phyloP scores from a whole-genome alignment of 2,797 vertebrate species.

The Sebastiscus tertius region DNA sequence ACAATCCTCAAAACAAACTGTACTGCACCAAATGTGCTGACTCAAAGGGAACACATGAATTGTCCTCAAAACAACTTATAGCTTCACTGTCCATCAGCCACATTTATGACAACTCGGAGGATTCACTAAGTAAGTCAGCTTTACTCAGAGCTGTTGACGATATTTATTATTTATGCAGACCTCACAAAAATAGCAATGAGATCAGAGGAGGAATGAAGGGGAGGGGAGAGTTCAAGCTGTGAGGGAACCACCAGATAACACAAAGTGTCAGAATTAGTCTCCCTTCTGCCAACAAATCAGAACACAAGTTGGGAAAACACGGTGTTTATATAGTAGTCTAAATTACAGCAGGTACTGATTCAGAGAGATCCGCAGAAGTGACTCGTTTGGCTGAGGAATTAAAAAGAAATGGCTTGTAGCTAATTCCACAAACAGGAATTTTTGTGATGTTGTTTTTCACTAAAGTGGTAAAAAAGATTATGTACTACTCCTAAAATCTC shows the following conservation, averaged over 20 bases:
- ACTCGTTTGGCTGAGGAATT: not conserved
- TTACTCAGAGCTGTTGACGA: constrained; percentile 22
- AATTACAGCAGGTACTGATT: constrained; percentile 18
- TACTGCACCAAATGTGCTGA: constrained; percentile 14
- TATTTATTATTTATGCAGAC: constrained; percentile 54
- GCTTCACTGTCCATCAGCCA: not conserved
- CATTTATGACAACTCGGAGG: constrained; percentile 10
- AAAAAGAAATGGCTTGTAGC: constrained; percentile 1
- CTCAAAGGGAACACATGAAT: not conserved
- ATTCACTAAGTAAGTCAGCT: constrained; percentile 26
- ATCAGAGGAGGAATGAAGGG: constrained; percentile 27
- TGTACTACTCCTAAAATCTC: not conserved
- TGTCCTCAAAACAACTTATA: not conserved
- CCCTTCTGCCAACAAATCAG: constrained; percentile 40
- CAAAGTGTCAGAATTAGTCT: constrained; percentile 36
- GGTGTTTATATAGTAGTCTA: not conserved
- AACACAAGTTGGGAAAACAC: constrained; percentile 23
- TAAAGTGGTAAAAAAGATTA: not conserved
- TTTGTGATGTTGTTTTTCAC: constrained; percentile 6
- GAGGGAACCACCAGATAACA: constrained; percentile 44
- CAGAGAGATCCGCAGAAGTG: not conserved
- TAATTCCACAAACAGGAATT: not conserved
- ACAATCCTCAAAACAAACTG: not conserved
- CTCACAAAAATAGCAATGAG: constrained; percentile 46
- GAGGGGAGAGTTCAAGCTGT: constrained; percentile 34